Conservation (phyloP, 2,113 vertebrate species). For the Labeo catla region DNA sequence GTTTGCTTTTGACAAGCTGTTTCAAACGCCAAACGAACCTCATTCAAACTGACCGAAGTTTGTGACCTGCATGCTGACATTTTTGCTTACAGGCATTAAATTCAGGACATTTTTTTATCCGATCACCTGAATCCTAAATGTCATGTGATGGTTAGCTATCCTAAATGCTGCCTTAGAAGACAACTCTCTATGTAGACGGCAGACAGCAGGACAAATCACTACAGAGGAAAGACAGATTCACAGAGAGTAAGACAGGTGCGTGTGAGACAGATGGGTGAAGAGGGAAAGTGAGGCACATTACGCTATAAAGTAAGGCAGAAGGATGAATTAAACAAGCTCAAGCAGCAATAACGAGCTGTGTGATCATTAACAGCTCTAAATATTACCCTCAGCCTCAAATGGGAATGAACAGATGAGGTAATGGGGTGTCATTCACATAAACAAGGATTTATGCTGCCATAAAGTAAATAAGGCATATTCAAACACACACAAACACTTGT, state of each 20-base stretch:
- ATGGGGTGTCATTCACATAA: constrained; percentile 39
- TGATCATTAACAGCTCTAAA: constrained; percentile 37
- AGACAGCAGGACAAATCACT: background rate
- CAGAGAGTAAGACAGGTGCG: background rate
- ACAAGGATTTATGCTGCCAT: constrained; percentile 21
- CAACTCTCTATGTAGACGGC: background rate
- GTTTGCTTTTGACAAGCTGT: no score
- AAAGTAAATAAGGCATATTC: constrained; percentile 31
- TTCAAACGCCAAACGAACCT: no score
- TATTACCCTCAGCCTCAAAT: constrained; percentile 31
- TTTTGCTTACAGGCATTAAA: background rate
- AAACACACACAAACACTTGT: background rate
- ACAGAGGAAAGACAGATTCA: background rate
- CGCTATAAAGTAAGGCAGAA: constrained; percentile 25
- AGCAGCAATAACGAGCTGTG: constrained; percentile 20
- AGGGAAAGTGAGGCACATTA: background rate
- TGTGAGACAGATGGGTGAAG: constrained; percentile 19
- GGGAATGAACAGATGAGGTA: constrained; percentile 28
- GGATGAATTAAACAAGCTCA: constrained; percentile 25
- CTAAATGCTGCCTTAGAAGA: background rate
- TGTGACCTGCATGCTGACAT: background rate
- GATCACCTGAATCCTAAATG: background rate
- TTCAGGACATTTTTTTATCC: background rate
- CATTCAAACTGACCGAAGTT: background rate
- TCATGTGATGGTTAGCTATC: background rate